These are phyloP conservation scores for Syrphus vitripennis DNA, from an alignment of 2,888 invertebrate genomes.

Conservation along the genomic window DNA sequence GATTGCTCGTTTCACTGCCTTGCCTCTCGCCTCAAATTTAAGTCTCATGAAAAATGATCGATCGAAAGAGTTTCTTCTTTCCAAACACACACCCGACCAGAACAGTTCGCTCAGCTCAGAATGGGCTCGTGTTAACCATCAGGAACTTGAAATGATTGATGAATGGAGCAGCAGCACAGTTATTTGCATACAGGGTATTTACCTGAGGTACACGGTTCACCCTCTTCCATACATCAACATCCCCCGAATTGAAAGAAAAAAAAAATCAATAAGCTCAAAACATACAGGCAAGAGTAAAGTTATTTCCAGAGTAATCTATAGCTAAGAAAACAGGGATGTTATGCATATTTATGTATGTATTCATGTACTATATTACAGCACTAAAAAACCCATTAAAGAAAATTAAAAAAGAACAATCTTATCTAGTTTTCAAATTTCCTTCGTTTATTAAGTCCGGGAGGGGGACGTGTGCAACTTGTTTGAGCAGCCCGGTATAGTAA, in stretches of 20 bases:
- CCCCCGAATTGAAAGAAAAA: not conserved
- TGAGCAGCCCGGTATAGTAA: slow-evolving; percentile 8
- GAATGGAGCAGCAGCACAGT: slow-evolving; percentile 35
- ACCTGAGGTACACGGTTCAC: not conserved
- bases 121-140: slow-evolving; percentile 31
- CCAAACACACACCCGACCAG: not conserved
- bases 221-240: not conserved
- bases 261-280: slow-evolving; percentile 26
- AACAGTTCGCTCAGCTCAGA: not conserved
- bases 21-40: not conserved
- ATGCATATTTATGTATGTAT: not conserved
- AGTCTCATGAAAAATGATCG: slow-evolving; percentile 41
- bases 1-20: slow-evolving; percentile 26
- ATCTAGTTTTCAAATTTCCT: not conserved
- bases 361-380: not conserved
- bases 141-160: slow-evolving; percentile 56
- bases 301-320: slow-evolving; percentile 13
- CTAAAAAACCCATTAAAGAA: slow-evolving; percentile 2
- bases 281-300: not conserved
- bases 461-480: slow-evolving; percentile 12
- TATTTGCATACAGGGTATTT: slow-evolving; percentile 24
- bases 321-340: slow-evolving; percentile 14
- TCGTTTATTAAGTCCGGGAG: not conserved
- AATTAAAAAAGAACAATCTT: slow-evolving; percentile 11
- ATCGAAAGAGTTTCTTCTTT: slow-evolving; percentile 36